Evolutionary conservation across 1,140 invertebrate species (phyloP).

Genomic region (Thrips palmi): DNA sequence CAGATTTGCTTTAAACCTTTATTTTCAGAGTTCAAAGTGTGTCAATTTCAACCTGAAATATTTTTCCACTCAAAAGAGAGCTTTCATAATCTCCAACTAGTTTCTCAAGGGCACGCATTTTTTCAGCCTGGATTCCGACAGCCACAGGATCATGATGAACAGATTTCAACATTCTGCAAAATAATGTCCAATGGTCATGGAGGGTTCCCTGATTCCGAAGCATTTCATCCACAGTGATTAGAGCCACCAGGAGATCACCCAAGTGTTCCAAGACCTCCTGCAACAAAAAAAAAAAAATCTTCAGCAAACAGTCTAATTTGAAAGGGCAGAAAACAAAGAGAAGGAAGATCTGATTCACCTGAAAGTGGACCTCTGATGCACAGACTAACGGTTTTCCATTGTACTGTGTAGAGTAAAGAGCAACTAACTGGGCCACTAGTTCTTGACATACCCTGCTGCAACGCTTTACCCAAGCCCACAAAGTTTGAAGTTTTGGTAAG

Average conservation of each 20-base stretch:
- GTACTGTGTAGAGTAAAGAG: slow-evolving; percentile 10
- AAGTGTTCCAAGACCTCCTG: slow-evolving; percentile 41
- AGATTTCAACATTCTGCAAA: slow-evolving; percentile 44
- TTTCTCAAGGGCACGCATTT: slow-evolving; percentile 42
- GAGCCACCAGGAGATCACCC: slow-evolving; percentile 41
- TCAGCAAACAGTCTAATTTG: not conserved
- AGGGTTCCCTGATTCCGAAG: slow-evolving; percentile 36
- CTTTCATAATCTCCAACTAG: slow-evolving; percentile 42
- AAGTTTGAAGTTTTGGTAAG: slow-evolving; percentile 35
- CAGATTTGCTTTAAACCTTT: too few relatives aligned
- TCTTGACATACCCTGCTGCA: slow-evolving; percentile 44
- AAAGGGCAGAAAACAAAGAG: slow-evolving; percentile 5
- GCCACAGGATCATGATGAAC: slow-evolving; percentile 44
- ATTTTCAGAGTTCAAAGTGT: too few relatives aligned
- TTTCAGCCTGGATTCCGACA: slow-evolving; percentile 34
- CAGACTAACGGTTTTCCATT: slow-evolving; percentile 13
- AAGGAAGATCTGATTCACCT: slow-evolving; percentile 23
- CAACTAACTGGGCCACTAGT: slow-evolving; percentile 39
- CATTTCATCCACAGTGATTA: slow-evolving; percentile 53
- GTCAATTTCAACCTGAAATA: slow-evolving; percentile 44
- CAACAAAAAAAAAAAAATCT: slow-evolving; percentile 17
- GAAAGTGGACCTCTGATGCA: slow-evolving; percentile 28
- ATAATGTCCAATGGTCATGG: slow-evolving; percentile 48
- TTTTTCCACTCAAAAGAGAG: slow-evolving; percentile 27
- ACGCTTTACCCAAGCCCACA: slow-evolving; percentile 43